These are phyloP conservation scores for Drosophila lacertosa DNA, from an alignment of 1,140 invertebrate genomes.

Conservation along the genomic window DNA sequence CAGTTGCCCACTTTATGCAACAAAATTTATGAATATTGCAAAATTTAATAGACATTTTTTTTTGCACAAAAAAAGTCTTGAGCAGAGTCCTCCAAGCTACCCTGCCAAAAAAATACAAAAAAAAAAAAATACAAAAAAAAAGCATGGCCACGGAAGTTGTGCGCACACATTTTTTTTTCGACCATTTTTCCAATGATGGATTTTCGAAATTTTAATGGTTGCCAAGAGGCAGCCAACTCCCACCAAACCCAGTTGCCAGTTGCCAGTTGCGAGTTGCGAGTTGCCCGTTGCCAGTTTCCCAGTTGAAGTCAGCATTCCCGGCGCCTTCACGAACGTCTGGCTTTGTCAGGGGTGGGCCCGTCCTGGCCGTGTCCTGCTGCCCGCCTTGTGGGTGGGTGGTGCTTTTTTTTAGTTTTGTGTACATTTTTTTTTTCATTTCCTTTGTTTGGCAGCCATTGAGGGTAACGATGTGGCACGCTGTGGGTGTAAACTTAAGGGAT, in stretches of 20 bases:
- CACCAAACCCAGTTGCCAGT: conserved; percentile 5
- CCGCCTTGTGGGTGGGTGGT: conserved; percentile 70
- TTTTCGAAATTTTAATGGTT: conserved; percentile 84
- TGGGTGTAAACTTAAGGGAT: conserved; percentile 77
- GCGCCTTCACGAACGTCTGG: conserved; percentile 56
- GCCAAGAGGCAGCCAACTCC: conserved; percentile 54
- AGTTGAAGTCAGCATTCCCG: conserved; percentile 44
- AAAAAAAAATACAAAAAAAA: conserved; percentile 34
- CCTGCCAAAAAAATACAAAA: conserved; percentile 43
- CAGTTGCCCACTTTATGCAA: conserved; percentile 67
- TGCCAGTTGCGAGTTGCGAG: conserved; percentile 13
- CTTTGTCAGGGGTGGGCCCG: conserved; percentile 58
- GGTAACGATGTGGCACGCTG: conserved; percentile 56
- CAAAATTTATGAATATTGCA: conserved; percentile 78
- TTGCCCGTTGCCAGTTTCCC: conserved; percentile 18
- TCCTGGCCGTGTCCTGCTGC: conserved; percentile 17
- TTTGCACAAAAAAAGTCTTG: conserved; percentile 48
- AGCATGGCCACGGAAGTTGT: conserved; percentile 75
- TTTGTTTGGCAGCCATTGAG: conserved; percentile 81
- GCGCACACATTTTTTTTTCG: conserved; percentile 64
- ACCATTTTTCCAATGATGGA: conserved; percentile 84
- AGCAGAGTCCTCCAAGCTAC: conserved; percentile 6
- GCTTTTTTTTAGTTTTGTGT: conserved; percentile 39
- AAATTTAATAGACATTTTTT: conserved; percentile 76
- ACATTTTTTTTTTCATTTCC: conserved; percentile 61